phyloP scores from a whole-genome alignment of 2,113 vertebrate species.

The Gymnobelideus leadbeateri region DNA sequence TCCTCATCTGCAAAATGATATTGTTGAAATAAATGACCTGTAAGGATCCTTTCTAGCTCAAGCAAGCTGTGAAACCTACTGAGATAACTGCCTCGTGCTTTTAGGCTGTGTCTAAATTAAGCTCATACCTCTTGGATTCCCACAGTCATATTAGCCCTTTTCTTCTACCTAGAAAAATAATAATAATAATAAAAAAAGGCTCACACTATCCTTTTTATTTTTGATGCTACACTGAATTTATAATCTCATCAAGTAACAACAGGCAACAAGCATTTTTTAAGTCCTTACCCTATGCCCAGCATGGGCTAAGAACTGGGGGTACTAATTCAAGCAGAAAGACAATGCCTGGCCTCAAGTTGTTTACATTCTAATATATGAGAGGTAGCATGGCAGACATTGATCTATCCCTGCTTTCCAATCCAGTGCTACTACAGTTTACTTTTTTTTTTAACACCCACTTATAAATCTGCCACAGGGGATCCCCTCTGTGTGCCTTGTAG shows the following conservation, averaged over 20 bases:
- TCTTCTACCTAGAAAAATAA: background rate
- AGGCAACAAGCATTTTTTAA: fast-evolving
- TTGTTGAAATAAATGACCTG: background rate
- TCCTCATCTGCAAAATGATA: background rate
- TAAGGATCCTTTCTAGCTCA: background rate
- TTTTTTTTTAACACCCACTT: background rate
- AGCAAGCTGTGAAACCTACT: background rate
- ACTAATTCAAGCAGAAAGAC: background rate
- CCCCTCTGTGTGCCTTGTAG: background rate
- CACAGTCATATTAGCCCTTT: background rate
- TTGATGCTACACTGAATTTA: background rate
- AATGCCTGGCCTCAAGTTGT: background rate
- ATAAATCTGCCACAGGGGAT: background rate
- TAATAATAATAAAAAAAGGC: background rate
- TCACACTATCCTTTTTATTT: background rate
- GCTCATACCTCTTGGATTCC: background rate
- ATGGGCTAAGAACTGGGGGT: background rate
- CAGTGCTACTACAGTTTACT: background rate
- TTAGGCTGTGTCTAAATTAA: background rate
- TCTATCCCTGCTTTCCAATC: background rate
- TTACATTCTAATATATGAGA: background rate
- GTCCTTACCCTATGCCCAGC: background rate
- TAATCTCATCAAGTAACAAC: background rate
- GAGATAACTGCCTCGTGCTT: background rate
- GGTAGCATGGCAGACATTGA: background rate